Base-by-base conservation (phyloP, 2,888 invertebrate species). In the Calephelis perditalis region DNA sequence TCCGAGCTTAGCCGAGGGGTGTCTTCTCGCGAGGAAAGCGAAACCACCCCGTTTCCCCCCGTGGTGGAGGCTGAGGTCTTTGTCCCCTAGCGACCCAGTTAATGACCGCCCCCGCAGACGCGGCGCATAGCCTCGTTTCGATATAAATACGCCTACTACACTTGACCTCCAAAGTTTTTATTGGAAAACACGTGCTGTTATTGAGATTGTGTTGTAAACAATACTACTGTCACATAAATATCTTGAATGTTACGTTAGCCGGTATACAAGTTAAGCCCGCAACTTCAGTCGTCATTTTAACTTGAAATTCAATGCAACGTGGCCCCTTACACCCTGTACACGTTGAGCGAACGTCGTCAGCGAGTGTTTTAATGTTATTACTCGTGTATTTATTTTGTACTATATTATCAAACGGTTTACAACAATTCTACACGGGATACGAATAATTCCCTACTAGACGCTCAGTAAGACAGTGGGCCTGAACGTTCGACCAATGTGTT, bases 141-240 rank as follows among this genome's bases (percentile, higher is more conserved):
- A 86, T 87, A 90, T 89, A 90, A 88, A 89, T 88, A 87, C 87
- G 85, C 88, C 87, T 86, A 87, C 88, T 89, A 89, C 89, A 89
- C 89, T 90, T 90, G 89, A 90, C 89, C 89, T 89, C 88, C 81
- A 89, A 89, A 88, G 84, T 88, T 90, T 89, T 89, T 89, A 88
- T 89, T 87, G 85, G 82, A 86, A 86, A 86, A 78, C 88, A 88
- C 86, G 87, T 86, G 86, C 83, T 76, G 75, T 75, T 77, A 79
- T 77, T 77, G 78, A 83, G 81, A 84, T 76, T 78, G 79, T 77
- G 75, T 80, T 80, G 82, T 82, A 83, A 86, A 85, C 81, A 82
- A 79, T 81, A 75, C 62, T 56, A 60, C 58, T 62, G 60, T 62
- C 56, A 60, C 52, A 52, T 52, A 52, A 52, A 52, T 11, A 11